Evolutionary conservation across 2,113 vertebrate genomes (phyloP).

Genomic region (Crocuta crocuta): DNA sequence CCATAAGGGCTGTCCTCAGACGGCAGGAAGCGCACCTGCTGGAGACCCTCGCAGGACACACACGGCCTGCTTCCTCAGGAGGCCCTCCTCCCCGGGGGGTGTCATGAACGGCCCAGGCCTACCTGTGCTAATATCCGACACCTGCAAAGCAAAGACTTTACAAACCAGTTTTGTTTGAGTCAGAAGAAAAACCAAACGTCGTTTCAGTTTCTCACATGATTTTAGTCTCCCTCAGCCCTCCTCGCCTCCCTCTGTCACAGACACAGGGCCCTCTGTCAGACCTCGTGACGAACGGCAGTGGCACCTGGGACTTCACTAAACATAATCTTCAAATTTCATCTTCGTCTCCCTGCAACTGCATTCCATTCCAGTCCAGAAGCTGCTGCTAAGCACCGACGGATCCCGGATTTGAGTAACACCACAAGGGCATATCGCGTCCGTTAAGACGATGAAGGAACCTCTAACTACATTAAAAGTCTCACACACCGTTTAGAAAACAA

Average conservation of each 20-base stretch:
- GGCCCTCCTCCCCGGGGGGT: not conserved
- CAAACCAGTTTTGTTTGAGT: slow-evolving; percentile 79
- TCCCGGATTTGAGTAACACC: slow-evolving; percentile 25
- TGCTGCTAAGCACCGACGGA: slow-evolving; percentile 37
- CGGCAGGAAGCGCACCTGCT: fast-evolving
- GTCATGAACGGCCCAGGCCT: not conserved
- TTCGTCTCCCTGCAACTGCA: slow-evolving; percentile 73
- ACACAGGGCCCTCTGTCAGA: not conserved
- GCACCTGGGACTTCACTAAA: slow-evolving; percentile 55
- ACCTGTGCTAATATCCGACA: not conserved
- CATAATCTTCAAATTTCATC: slow-evolving; percentile 58
- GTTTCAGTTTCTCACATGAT: slow-evolving; percentile 35
- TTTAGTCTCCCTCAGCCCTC: not conserved
- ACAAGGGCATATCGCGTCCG: slow-evolving; percentile 52
- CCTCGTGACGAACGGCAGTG: slow-evolving; percentile 50
- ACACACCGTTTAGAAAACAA: slow-evolving; percentile 33
- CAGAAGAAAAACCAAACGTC: slow-evolving; percentile 70
- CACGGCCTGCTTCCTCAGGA: not conserved
- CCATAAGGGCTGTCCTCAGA: fast-evolving
- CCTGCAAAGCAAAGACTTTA: slow-evolving; percentile 93
- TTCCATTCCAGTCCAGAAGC: slow-evolving; percentile 72
- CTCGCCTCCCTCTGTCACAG: not conserved
- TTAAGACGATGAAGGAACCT: slow-evolving; percentile 71
- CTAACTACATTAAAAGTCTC: slow-evolving; percentile 60
- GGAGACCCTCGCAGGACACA: fast-evolving